Evolutionary conservation across 2,113 vertebrate species (phyloP).

Genomic region (Otolemur garnettii): DNA sequence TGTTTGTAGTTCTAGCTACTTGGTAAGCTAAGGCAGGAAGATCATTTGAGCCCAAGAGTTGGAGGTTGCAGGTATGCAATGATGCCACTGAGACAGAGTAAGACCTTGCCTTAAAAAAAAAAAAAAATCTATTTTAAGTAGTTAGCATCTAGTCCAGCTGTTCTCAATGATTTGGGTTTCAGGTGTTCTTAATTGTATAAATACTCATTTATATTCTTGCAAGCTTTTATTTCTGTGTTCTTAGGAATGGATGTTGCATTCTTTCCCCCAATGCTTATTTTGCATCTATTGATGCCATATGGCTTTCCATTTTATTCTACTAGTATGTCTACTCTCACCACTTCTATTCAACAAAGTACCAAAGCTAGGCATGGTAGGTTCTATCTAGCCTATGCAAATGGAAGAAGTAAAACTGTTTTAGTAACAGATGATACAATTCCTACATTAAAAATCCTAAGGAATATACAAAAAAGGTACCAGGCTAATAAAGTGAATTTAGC

Average conservation of each 20-base stretch:
- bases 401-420: slow-evolving; percentile 36
- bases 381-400: not conserved
- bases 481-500: not conserved
- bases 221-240: not conserved
- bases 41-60: too few relatives aligned
- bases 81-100: too few relatives aligned
- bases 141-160: not conserved
- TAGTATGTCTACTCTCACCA: not conserved
- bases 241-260: not conserved
- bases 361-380: not conserved
- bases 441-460: not conserved
- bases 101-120: too few relatives aligned
- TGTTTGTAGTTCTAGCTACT: too few relatives aligned
- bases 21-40: too few relatives aligned
- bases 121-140: not conserved
- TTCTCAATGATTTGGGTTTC: not conserved
- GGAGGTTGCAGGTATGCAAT: too few relatives aligned
- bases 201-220: not conserved
- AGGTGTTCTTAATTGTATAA: not conserved
- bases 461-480: not conserved
- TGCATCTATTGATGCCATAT: not conserved
- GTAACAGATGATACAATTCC: not conserved
- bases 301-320: not conserved
- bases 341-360: not conserved
- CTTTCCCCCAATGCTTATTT: not conserved